Evolutionary conservation across 2,113 vertebrate species (phyloP), one percentile per base, ranked within the genome.

Genomic region (Pavo muticus): DNA sequence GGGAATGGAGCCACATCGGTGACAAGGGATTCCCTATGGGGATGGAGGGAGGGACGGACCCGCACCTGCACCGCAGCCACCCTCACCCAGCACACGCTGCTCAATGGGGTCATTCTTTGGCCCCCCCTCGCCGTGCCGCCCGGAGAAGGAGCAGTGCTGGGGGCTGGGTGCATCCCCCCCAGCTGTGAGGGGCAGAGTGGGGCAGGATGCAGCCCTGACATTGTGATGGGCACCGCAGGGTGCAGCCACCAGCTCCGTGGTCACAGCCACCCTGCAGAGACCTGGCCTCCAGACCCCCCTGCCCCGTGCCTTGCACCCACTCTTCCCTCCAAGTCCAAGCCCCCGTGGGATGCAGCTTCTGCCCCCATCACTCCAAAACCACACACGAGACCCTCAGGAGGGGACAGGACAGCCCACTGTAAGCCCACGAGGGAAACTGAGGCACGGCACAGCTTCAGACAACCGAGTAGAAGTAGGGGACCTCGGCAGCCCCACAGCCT

Each of bases 51-150:
- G 37, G 56, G 69, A 67, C 5, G 0, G 79, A 86, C 11, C 64
- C 6, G 6, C 70, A 68, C 65, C 45, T 61, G 45, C 81, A 48
- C 6, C 6, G 0, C 78, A 48, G 68, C 54, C 68, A 21, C 25
- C 29, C 11, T 29, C 27, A 54, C 14, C 52, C 52, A 10, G 52
- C 52, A 54, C 52, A 19, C 37, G 42, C 56, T 29, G 82, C 44
- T 95, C 90, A 95, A 90, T 88, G 59, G 67, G 71, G 6, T 44
- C 79, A 88, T 95, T 96, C 82, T 96, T 87, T 82, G 19, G 6
- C 81, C 48, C 57, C 15, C 2, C 0, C 47, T 17, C 0, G 0
- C 47, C 27, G 52, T 93, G 91, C 90, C 21, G 20, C 81, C 47
- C 3, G 0, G 91, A 0, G 47, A 94, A 84, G 93, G 87, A 92